Base-by-base conservation (phyloP, 2,113 vertebrate species). In the Pluvialis apricaria region DNA sequence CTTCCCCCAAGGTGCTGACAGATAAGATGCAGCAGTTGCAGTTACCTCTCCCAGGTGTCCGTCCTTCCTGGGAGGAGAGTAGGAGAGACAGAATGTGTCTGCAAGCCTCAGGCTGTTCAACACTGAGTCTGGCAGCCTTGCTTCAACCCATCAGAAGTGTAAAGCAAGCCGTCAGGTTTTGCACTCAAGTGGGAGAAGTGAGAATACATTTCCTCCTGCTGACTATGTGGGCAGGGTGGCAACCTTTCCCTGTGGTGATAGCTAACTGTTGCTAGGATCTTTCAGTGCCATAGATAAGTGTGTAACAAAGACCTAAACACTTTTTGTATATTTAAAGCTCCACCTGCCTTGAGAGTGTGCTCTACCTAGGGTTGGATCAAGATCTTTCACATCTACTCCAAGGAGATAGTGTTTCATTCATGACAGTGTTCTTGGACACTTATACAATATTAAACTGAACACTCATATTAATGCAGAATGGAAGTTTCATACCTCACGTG, bases 101-200 rank as follows among this genome's bases (percentile, higher is more conserved):
- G 42, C 68, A 62, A 86, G 76, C 92, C 88, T 80, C 28, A 10
- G 88, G 91, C 71, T 73, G 80, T 62, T 94, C 76, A 72, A 31
- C 58, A 38, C 4, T 0, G 0, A 70, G 79, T 70, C 90, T 95
- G 96, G 66, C 78, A 94, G 78, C 66, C 88, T n/a, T 72, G 52
- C 62, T 94, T 34, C 52, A 82, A 11, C 44, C 70, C 65, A 51
- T 93, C 82, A 76, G 70, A 91, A 71, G 90, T 60, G 90, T 60
- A 85, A 95, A 94, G 38, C 61, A 94, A 86, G 64, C 36, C 1
- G 0, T 66, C 80, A 80, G 62, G 5, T 86, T 88, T 79, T 77
- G 31, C 25, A 40, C 36, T 90, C 15, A 11, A 18, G 64, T 60
- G 60, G 55, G n/a, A 82, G 32, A 81, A 47, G 65, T 68, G 86